Evolutionary conservation across 2,888 invertebrate genomes (phyloP).

Genomic region (Ferrisia virgata): DNA sequence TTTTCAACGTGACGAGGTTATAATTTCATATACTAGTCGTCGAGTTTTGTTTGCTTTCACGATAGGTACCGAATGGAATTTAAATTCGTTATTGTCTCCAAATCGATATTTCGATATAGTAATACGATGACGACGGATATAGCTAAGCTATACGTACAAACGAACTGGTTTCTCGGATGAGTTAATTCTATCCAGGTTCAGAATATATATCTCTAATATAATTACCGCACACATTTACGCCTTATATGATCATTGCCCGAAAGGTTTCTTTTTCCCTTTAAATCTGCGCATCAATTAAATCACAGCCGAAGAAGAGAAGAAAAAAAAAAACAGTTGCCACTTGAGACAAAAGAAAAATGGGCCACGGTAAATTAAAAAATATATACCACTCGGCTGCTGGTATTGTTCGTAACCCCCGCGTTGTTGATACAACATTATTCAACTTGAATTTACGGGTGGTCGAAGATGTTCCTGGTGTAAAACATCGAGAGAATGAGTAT

Average conservation of each 20-base stretch:
- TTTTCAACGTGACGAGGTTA: neutral
- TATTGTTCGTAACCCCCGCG: slow-evolving; percentile 17
- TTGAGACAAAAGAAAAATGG: slow-evolving; percentile 5
- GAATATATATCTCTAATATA: too few relatives aligned
- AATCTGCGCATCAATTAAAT: slow-evolving; percentile 14
- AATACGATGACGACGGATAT: neutral
- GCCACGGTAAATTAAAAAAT: slow-evolving; percentile 14
- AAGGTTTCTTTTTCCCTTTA: neutral
- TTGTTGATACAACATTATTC: slow-evolving; percentile 14
- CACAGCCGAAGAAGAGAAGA: neutral
- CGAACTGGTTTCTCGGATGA: too few relatives aligned
- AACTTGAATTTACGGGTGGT: slow-evolving; percentile 17
- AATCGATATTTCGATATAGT: neutral
- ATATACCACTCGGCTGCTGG: neutral
- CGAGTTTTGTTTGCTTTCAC: neutral
- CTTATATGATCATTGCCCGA: neutral
- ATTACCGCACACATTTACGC: neutral
- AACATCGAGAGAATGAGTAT: neutral
- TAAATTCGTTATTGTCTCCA: neutral
- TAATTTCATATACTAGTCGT: neutral
- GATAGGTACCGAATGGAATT: neutral
- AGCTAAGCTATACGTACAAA: too few relatives aligned
- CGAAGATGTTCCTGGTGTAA: slow-evolving; percentile 4
- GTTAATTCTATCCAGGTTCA: too few relatives aligned
- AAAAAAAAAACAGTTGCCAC: neutral